Evolutionary conservation across 2,888 invertebrate genomes (phyloP), one percentile per base, ranked within the genome.

Genomic region (Odontocolon sp.): DNA sequence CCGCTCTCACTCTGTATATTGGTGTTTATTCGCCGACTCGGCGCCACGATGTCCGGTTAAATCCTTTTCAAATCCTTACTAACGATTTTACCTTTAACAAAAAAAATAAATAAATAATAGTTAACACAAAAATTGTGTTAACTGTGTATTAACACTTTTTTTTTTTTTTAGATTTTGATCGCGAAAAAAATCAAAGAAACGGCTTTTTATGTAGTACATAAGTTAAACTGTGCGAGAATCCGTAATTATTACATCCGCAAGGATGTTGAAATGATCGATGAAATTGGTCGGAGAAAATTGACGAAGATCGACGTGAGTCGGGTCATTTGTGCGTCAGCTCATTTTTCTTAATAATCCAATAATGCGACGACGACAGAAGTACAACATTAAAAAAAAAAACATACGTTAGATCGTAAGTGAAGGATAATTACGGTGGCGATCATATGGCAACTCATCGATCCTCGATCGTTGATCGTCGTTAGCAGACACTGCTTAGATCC

Each of bases 401-500:
- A 9, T 28, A 68, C 57, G 69, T 73, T 59, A 54, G 59, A 61
- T 69, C 45, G 54, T 59, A 64, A 77, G 77, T 66, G 76, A 71
- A 38, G 67, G 59, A 73, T 77, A 77, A 77, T 77, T 73, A 73
- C 64, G 47, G 64, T 36, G 52, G 16, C 64, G 77, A 77, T 77
- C 77, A 36, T n/a, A n/a, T 54, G 59, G 68, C 73, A 54, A 69
- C 73, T 77, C 68, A 73, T 73, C 77, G 77, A 73, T 77, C 64
- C 72, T 77, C 69, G 72, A 72, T 77, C 77, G 72, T 69, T 73
- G 72, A 77, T 72, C 77, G 72, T 77, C 77, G 77, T 68, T 72
- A 72, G 68, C 61, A 3, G 21, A 40, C 26, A 16, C 8, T 36
- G 11, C 47, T 23, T 33, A 38, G 38, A 42, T 67, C 23, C n/a